These are phyloP conservation scores for Atherinosoma microstoma DNA, from an alignment of 2,797 vertebrate genomes.

Conservation along the genomic window DNA sequence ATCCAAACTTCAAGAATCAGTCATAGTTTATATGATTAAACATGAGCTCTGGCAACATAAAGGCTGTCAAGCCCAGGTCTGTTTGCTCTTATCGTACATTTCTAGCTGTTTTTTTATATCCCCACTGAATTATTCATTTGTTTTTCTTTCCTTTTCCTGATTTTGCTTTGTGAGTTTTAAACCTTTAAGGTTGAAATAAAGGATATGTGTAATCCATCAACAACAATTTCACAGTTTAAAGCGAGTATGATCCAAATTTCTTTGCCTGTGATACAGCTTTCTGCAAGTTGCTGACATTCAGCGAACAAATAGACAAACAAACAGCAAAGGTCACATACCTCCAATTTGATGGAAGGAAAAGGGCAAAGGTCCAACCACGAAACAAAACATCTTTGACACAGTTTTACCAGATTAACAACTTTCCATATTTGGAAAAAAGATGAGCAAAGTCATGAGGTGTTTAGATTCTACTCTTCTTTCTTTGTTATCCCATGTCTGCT, in stretches of 20 bases:
- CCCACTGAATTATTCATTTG: too few relatives aligned
- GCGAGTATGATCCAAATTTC: too few relatives aligned
- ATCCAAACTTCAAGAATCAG: background rate
- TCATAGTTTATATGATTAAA: too few relatives aligned
- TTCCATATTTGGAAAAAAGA: background rate
- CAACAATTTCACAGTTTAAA: too few relatives aligned
- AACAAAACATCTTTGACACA: background rate
- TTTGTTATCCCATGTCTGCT: background rate
- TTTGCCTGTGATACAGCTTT: too few relatives aligned
- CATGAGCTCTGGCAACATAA: too few relatives aligned
- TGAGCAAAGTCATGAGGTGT: background rate
- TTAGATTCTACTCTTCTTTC: background rate
- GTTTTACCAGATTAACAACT: background rate
- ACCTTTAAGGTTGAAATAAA: background rate
- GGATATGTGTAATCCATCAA: too few relatives aligned
- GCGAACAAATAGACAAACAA: background rate
- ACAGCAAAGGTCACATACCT: background rate
- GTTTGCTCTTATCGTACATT: background rate
- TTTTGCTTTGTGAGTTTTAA: background rate
- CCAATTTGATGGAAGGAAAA: background rate
- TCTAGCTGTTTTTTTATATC: background rate
- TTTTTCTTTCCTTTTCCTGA: too few relatives aligned
- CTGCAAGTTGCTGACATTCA: background rate
- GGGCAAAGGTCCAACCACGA: background rate
- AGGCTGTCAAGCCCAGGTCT: background rate